Conservation (phyloP, 2,113 vertebrate genomes). For the Porphyrio hochstetteri region DNA sequence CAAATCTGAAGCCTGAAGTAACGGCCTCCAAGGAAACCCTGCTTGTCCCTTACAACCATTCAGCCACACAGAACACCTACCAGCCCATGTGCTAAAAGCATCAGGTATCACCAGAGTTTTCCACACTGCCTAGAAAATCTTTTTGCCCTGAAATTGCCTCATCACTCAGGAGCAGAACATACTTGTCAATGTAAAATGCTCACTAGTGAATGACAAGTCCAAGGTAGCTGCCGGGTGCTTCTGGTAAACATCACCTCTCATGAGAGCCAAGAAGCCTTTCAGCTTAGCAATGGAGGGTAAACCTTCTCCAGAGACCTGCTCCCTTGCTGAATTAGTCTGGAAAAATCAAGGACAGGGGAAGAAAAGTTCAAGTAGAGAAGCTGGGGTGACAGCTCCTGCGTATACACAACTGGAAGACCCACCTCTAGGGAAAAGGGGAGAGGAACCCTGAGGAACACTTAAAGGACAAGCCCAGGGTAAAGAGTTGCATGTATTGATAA, state of each 20-base stretch:
- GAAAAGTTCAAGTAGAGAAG: neutral
- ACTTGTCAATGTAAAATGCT: neutral
- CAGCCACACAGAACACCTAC: neutral
- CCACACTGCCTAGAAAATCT: neutral
- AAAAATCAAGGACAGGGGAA: neutral
- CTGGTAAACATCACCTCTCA: neutral
- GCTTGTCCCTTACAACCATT: neutral
- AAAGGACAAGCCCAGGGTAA: neutral
- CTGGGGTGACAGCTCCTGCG: neutral
- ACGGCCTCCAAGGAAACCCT: neutral
- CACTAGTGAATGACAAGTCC: neutral
- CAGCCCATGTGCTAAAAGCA: neutral
- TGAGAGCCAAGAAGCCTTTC: neutral
- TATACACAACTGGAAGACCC: neutral
- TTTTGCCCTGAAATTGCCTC: neutral
- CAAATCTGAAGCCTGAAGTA: neutral
- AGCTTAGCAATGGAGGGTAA: neutral
- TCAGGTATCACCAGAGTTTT: neutral
- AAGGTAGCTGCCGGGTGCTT: neutral
- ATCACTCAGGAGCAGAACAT: neutral
- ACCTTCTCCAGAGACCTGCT: neutral
- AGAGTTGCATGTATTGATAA: neutral
- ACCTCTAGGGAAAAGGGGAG: rapidly evolving
- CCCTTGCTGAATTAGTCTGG: neutral
- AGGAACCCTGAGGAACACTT: neutral